Base-by-base conservation (phyloP, 1,140 invertebrate species). In the Drosophila arawakana region DNA sequence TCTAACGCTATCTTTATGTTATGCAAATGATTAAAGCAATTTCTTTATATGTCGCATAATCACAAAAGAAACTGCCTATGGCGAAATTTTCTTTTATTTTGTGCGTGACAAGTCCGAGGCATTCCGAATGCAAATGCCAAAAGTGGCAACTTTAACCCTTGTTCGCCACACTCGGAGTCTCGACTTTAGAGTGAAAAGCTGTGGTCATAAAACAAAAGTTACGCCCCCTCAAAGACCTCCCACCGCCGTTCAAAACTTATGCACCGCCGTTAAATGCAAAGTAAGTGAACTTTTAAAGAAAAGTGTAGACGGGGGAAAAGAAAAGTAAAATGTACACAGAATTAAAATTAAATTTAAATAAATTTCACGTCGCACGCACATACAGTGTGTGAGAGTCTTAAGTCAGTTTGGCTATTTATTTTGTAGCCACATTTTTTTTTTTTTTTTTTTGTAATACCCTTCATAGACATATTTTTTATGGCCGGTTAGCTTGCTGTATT, bases 301-400 rank as follows among this genome's bases (percentile, higher is more conserved):
- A 57, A 10, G 11, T 8, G 30, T 18, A n/a, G 25, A 18, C 2
- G 11, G 34, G 13, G 18, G 21, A 37, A 46, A 52, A 50, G 60
- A 43, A 30, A 37, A 50, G 43, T 57, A 76, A 74, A 88, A 65
- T 65, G 74, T 74, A 76, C 75, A 81, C 70, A 77, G 83, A 83
- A 80, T 83, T 78, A 76, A 86, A 88, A 86, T 86, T 80, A 83
- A 88, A 89, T 89, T 89, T 88, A 83, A 88, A 89, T 89, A 89
- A 88, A 83, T 88, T 89, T 78, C 73, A 78, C 80, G 78, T 74
- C 41, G 61, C 83, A 86, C 84, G 83, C 83, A 86, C 76, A 70
- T 44, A 50, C 52, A 75, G 43, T 44, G 63, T 78, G 77, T 58
- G 69, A 61, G 66, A 47, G n/a, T 65, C 41, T 54, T 18, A 13